Evolutionary conservation across 30 jellyfish, hydroid and myxozoan species (phyloP).

Genomic region (Chironex yamaguchii): DNA sequence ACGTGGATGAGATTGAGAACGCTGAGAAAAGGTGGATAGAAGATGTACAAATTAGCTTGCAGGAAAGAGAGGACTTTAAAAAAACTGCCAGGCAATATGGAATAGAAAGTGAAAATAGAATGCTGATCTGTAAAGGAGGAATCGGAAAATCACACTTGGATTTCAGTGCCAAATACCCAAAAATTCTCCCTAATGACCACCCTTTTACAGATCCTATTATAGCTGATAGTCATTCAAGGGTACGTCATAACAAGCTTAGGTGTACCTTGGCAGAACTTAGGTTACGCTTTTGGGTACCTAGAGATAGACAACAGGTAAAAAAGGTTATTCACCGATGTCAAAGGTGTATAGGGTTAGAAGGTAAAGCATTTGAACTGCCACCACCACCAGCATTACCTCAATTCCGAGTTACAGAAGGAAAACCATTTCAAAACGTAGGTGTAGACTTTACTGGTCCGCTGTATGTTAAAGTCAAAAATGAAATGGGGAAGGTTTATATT

Average conservation of each 20-base stretch:
- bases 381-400: slow-evolving; percentile 22
- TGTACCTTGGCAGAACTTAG: slow-evolving; percentile 20
- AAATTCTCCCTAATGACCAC: neutral
- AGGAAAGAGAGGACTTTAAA: too few relatives aligned
- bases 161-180: neutral
- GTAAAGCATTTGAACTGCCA: slow-evolving; percentile 7
- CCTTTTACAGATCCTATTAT: neutral
- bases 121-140: slow-evolving; percentile 22
- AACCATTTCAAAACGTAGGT: slow-evolving; percentile 38
- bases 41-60: neutral
- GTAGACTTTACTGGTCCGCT: slow-evolving; percentile 37
- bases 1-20: slow-evolving; percentile 4
- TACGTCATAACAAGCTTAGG: neutral
- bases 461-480: neutral
- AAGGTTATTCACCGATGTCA: neutral
- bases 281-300: slow-evolving; percentile 8
- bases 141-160: neutral
- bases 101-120: neutral
- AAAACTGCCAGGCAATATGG: neutral
- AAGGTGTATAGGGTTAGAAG: neutral
- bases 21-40: slow-evolving; percentile 1
- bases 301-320: slow-evolving; percentile 13
- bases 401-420: slow-evolving; percentile 21
- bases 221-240: neutral
- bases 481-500: neutral